Percentiles rank a stretch among this genome's conserved stretches.
These are phyloP conservation scores for Marasmarcha lunaedactyla DNA, from an alignment of 2,888 invertebrate species.

Conservation along the genomic window DNA sequence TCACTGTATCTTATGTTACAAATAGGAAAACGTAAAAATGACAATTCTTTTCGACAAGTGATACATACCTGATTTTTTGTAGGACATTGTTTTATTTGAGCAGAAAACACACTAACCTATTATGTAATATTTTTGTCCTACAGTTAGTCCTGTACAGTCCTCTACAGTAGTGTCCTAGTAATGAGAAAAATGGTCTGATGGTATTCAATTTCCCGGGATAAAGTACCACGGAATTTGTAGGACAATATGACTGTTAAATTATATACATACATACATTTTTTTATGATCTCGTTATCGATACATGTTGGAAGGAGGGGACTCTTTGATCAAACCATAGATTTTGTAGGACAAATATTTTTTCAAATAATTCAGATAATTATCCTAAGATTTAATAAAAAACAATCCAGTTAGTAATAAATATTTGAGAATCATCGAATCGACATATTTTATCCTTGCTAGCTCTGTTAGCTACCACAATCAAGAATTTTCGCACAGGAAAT, in stretches of 20 bases:
- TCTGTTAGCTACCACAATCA: too few relatives aligned
- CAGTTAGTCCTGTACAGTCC: too few relatives aligned
- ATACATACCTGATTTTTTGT: slow-evolving; percentile 11
- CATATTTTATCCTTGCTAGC: too few relatives aligned
- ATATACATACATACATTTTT: slow-evolving; percentile 1
- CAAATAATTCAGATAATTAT: slow-evolving; percentile 2
- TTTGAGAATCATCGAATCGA: too few relatives aligned
- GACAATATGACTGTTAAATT: slow-evolving; percentile 2
- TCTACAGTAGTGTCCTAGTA: too few relatives aligned
- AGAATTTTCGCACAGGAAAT: too few relatives aligned
- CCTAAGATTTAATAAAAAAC: slow-evolving; percentile 1
- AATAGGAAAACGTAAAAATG: slow-evolving; percentile 7
- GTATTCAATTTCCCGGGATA: neutral
- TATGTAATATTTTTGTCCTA: too few relatives aligned
- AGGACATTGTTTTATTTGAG: slow-evolving; percentile 11
- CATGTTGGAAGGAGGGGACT: slow-evolving; percentile 7
- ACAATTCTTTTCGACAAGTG: slow-evolving; percentile 9
- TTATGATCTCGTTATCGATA: slow-evolving; percentile 7
- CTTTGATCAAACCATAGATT: slow-evolving; percentile 8
- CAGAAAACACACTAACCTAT: slow-evolving; percentile 4
- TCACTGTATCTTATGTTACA: slow-evolving; percentile 7
- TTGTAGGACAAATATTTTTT: slow-evolving; percentile 8
- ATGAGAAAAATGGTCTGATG: too few relatives aligned
- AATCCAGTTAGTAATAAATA: too few relatives aligned
- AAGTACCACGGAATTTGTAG: slow-evolving; percentile 2